Conservation (phyloP, 1,140 invertebrate genomes). For the Anastatus disparis region DNA sequence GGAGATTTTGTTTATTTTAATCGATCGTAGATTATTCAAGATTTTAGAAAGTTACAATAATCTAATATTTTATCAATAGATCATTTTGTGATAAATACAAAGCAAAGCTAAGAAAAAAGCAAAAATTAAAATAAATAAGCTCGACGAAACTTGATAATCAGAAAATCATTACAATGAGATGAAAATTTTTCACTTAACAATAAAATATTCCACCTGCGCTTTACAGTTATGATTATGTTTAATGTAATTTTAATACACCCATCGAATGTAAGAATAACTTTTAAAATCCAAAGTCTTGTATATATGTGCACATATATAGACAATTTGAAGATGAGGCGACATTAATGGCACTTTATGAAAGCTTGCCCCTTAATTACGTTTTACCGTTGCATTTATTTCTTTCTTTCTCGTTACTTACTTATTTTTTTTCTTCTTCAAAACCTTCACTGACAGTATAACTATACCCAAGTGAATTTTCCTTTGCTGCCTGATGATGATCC, state of each 20-base stretch:
- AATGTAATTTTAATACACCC: conserved; percentile 30
- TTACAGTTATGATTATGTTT: conserved; percentile 27
- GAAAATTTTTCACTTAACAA: conserved; percentile 8
- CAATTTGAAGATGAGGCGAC: conserved; percentile 9
- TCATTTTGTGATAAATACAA: too few relatives aligned
- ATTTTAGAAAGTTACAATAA: too few relatives aligned
- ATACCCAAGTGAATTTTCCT: neutral
- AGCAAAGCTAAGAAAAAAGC: too few relatives aligned
- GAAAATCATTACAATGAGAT: neutral
- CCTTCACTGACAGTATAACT: conserved; percentile 3
- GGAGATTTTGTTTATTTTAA: too few relatives aligned
- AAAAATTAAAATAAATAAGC: too few relatives aligned
- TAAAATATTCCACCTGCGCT: neutral
- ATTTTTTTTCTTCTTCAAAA: too few relatives aligned
- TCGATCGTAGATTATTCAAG: too few relatives aligned
- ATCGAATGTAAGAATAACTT: neutral
- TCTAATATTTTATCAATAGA: too few relatives aligned
- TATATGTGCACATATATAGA: neutral
- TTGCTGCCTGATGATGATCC: too few relatives aligned
- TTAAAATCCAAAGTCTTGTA: too few relatives aligned
- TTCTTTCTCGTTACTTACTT: too few relatives aligned
- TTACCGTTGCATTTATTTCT: conserved; percentile 39
- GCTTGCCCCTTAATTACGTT: conserved; percentile 31
- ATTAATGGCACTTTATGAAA: conserved; percentile 38
- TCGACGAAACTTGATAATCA: too few relatives aligned